Evolutionary conservation across 1,140 invertebrate genomes (phyloP), one percentile per base, ranked within the genome.

Genomic region (Drosophila nigromelanica): DNA sequence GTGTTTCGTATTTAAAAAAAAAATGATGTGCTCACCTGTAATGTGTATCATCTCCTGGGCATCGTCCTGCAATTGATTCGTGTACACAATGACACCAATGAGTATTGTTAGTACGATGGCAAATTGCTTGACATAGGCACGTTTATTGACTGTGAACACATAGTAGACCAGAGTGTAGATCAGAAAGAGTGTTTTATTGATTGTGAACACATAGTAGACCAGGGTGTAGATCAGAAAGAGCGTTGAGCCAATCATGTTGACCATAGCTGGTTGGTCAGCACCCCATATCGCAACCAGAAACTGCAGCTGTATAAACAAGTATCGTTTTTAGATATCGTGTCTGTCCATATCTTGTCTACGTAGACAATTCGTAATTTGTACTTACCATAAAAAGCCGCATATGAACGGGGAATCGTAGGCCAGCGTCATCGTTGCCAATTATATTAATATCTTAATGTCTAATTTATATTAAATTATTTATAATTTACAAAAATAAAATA

Each of bases 351-450:
- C 45, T 61, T 80, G 83, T 52, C 73, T 51, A 80, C 80, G 78
- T 87, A 35, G 62, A 67, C 82, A 83, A 55, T 76, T 83, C 14
- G 42, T 1, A 12, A 39, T 72, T 43, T 56, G 37, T 40, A 94
- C 95, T 94, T 93, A 96, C 95, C 95, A 96, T 85, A 96, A 92
- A 86, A 95, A 95, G 73, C 96, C 96, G 78, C 94, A 95, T 58
- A 96, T 92, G 92, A 97, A 97, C 52, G 96, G 96, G 8, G 76
- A 75, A 59, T 90, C 85, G 10, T 77, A 82, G 11, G 89, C 67
- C 48, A 77, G 58, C 60, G 76, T 45, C 89, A 90, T 90, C n/a
- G 35, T 68, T 50, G 14, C 45, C 47, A 45, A 27, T 35, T 35
- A 35, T 35, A 35, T 11, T 39, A 33, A 12, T 54, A 45, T 58